A percentile compares a stretch with the other conserved stretches of the same genome.
Conservation (phyloP, 2,888 invertebrate species). For the Byasa hedistus region DNA sequence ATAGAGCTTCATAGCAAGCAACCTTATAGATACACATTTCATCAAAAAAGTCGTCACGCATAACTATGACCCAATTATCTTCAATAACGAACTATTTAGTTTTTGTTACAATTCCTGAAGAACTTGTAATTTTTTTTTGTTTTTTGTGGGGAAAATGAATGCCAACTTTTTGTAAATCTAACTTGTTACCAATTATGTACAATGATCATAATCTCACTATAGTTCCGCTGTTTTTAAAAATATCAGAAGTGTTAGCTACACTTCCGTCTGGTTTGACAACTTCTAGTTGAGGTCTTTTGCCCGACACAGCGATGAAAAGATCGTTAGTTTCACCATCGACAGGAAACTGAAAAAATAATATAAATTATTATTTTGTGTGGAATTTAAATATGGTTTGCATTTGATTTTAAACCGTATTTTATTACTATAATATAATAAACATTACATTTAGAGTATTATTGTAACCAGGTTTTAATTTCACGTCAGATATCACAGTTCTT, state of each 20-base stretch:
- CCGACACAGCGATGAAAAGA: conserved; percentile 46
- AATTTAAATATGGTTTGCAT: background rate
- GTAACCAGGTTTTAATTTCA: conserved; percentile 20
- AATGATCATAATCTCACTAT: conserved; percentile 39
- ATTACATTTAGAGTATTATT: conserved; percentile 10
- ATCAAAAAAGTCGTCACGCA: background rate
- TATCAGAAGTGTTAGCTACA: conserved; percentile 31
- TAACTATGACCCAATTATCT: background rate
- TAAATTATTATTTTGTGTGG: background rate
- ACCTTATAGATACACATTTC: background rate
- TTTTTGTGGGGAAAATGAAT: no score
- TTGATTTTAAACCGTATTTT: no score
- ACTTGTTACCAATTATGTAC: background rate
- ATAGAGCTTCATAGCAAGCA: background rate
- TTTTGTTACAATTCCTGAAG: no score
- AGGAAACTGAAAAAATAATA: conserved; percentile 41
- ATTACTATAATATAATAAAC: conserved; percentile 21
- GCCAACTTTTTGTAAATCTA: background rate
- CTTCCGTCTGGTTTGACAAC: conserved; percentile 44
- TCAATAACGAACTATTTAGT: no score
- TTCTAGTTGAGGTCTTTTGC: conserved; percentile 36
- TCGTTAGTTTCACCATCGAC: conserved; percentile 44
- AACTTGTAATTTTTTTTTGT: no score
- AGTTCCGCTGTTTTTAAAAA: conserved; percentile 37
- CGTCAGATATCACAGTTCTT: conserved; percentile 3